phyloP scores from a whole-genome alignment of 1,140 invertebrate genomes.

The Cylas formicarius region DNA sequence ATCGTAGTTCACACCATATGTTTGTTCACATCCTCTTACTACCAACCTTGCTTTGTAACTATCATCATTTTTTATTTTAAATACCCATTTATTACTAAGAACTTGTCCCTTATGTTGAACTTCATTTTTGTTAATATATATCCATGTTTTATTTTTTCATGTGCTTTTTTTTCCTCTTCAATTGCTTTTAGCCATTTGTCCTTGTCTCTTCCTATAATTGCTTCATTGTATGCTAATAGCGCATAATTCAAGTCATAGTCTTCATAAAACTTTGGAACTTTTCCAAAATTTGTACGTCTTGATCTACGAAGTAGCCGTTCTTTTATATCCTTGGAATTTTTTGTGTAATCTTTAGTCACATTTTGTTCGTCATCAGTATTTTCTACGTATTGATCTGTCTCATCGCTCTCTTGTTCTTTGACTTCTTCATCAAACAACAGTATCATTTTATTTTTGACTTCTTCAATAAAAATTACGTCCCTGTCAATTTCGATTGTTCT shows the following conservation, averaged over 20 bases:
- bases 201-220: constrained; percentile 1
- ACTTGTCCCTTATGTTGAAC: neutral
- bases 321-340: neutral
- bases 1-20: constrained; percentile 37
- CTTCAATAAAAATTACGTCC: too few species aligned
- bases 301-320: neutral
- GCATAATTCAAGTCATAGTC: neutral
- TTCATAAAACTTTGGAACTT: neutral
- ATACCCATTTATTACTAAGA: constrained; percentile 38
- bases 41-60: constrained; percentile 41
- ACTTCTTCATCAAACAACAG: neutral
- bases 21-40: constrained; percentile 38
- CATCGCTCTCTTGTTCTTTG: neutral
- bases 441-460: neutral
- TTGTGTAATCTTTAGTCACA: neutral
- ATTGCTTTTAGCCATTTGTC: constrained; percentile 23
- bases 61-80: constrained; percentile 30
- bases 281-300: neutral
- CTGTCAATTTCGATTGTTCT: too few species aligned
- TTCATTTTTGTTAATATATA: constrained; percentile 2
- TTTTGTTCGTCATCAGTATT: constrained; percentile 3
- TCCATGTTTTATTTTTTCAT: constrained; percentile 17
- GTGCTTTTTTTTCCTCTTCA: constrained; percentile 18
- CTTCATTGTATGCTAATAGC: neutral
- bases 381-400: neutral